A percentile compares a stretch with the other conserved stretches of the same genome.
phyloP scores from a whole-genome alignment of 2,113 vertebrate genomes.

The Colius striatus region DNA sequence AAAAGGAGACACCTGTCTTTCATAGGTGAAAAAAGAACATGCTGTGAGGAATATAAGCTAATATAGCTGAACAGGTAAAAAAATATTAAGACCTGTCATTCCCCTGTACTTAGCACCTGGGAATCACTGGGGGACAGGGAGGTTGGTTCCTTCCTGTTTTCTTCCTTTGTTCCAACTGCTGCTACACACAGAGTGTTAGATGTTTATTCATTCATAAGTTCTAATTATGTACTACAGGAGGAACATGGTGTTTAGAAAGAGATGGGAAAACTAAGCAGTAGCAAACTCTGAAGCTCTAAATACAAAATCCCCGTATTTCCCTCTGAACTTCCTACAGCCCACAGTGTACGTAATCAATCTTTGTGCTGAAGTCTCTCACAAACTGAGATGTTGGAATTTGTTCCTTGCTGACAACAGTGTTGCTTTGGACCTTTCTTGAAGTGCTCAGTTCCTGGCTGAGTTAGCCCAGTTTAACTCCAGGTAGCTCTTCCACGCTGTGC shows the following conservation, averaged over 20 bases:
- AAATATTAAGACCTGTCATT: neutral
- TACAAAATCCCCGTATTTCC: neutral
- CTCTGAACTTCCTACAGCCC: neutral
- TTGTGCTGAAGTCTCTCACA: neutral
- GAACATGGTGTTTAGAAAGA: neutral
- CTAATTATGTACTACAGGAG: neutral
- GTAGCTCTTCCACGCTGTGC: neutral
- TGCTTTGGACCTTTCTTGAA: neutral
- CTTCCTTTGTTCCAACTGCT: neutral
- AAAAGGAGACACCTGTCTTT: neutral
- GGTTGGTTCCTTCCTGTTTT: neutral
- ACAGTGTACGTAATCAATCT: neutral
- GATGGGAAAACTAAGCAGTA: neutral
- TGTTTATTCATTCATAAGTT: neutral
- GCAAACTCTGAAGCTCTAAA: neutral
- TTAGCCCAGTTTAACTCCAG: neutral
- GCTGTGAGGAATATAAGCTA: neutral
- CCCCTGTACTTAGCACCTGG: neutral
- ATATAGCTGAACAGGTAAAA: neutral
- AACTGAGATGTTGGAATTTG: fast-evolving
- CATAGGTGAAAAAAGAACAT: neutral
- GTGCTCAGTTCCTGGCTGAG: neutral
- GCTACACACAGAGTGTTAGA: neutral
- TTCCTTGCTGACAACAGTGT: fast-evolving
- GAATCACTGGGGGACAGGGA: neutral